A percentile compares a stretch with the other conserved stretches of the same genome.
These are phyloP conservation scores for Dasyprocta punctata DNA, from an alignment of 2,113 vertebrate genomes.

Conservation along the genomic window DNA sequence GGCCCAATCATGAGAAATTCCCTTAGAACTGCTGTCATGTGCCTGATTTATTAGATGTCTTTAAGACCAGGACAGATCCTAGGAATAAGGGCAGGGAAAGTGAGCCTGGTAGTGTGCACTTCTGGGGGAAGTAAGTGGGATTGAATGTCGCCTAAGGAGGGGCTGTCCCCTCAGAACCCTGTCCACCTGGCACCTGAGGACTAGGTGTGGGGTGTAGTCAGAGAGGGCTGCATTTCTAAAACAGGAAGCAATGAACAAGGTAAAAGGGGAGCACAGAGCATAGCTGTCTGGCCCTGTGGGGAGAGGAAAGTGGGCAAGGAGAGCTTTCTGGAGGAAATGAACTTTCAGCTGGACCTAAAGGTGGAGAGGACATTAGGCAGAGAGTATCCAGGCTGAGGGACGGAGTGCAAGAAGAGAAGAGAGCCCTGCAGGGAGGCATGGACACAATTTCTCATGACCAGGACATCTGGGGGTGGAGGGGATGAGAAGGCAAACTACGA, in stretches of 20 bases:
- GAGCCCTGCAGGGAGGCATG: neutral
- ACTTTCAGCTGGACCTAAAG: too few species aligned
- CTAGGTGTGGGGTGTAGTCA: fast-evolving
- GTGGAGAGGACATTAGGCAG: fast-evolving
- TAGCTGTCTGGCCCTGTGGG: neutral
- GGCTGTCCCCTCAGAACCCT: fast-evolving
- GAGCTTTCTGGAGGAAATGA: neutral
- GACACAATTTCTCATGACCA: fast-evolving
- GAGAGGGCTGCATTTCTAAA: neutral
- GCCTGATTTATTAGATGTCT: neutral
- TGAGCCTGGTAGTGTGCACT: fast-evolving
- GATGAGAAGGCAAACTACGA: too few species aligned
- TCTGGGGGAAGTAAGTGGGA: neutral
- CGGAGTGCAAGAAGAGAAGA: neutral
- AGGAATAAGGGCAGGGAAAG: neutral
- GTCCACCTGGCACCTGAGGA: neutral
- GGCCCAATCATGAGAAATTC: neutral
- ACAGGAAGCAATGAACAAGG: neutral
- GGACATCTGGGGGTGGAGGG: fast-evolving
- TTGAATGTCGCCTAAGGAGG: neutral
- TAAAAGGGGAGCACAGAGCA: neutral
- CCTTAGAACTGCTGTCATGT: neutral
- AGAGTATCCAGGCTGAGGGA: neutral
- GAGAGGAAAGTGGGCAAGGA: neutral
- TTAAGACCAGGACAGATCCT: neutral